phyloP scores from a whole-genome alignment of 92 coral and sea anemone species.

The Zoanthus gigantus region DNA sequence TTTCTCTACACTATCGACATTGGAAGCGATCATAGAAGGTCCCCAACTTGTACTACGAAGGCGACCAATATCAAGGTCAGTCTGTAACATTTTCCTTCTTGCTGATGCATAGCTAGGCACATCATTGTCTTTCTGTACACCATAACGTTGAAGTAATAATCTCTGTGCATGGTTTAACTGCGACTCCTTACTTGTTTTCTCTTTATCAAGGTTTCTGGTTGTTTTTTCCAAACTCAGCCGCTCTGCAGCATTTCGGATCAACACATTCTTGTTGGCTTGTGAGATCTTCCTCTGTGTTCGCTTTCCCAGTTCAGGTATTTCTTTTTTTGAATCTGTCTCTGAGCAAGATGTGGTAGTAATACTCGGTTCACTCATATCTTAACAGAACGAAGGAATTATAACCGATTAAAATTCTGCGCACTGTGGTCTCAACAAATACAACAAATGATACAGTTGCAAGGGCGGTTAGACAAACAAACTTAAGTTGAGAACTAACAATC shows the following conservation, averaged over 20 bases:
- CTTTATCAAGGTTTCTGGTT: slow-evolving; percentile 70
- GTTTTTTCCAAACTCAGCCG: slow-evolving; percentile 63
- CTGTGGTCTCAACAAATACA: not conserved
- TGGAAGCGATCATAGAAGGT: not conserved
- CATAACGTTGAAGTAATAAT: slow-evolving; percentile 59
- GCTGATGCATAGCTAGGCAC: not conserved
- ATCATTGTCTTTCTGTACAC: slow-evolving; percentile 31
- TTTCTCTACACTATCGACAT: not conserved
- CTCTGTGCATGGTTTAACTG: slow-evolving; percentile 59
- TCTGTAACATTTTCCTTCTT: not conserved
- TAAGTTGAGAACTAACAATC: not conserved
- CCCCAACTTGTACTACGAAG: slow-evolving; percentile 42
- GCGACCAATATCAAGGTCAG: slow-evolving; percentile 9
- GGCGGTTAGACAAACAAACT: not conserved
- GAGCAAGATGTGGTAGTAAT: not conserved
- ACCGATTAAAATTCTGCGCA: not conserved
- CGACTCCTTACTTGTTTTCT: slow-evolving; percentile 61
- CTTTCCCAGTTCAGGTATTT: not conserved
- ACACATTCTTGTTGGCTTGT: slow-evolving; percentile 38
- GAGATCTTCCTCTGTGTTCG: slow-evolving; percentile 12
- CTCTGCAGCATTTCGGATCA: slow-evolving; percentile 74
- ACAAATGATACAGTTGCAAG: slow-evolving; percentile 7
- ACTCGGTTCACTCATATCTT: not conserved
- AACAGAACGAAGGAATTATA: not conserved
- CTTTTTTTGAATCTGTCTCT: not conserved